These are phyloP conservation scores for Odocoileus virginianus DNA, from an alignment of 2,113 vertebrate species.

Conservation along the genomic window DNA sequence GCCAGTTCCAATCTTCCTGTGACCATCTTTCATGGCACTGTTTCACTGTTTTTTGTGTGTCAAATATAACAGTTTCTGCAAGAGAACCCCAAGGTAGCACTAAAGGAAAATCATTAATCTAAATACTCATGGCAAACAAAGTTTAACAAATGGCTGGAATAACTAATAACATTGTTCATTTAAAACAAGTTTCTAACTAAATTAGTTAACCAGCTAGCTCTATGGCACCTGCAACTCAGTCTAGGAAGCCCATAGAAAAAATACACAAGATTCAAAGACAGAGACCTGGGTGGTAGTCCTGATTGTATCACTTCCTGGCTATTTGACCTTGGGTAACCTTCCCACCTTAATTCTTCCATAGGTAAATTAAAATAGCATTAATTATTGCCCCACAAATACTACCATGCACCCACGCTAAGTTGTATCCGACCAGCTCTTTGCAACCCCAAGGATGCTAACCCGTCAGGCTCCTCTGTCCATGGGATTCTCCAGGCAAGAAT, in stretches of 20 bases:
- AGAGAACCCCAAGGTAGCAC: neutral
- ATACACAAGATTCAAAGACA: neutral
- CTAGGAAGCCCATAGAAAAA: neutral
- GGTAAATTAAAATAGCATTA: conserved; percentile 31
- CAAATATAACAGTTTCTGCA: neutral
- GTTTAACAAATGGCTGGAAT: conserved; percentile 13
- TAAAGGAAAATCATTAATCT: neutral
- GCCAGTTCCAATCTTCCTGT: neutral
- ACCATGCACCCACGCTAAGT: neutral
- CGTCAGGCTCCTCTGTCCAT: neutral
- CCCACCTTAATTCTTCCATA: conserved; percentile 1
- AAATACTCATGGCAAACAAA: neutral
- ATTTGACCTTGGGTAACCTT: neutral
- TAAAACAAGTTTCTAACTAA: neutral
- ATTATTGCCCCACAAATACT: neutral
- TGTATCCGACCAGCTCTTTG: neutral
- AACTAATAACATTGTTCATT: neutral
- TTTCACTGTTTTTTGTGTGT: neutral
- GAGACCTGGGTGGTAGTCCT: neutral
- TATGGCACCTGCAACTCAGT: neutral
- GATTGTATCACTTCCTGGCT: neutral
- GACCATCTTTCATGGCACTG: neutral
- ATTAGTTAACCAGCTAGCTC: neutral
- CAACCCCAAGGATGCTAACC: neutral
- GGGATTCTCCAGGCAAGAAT: neutral